A percentile compares a stretch with the other conserved stretches of the same genome.
These are phyloP conservation scores for Stichodactyla mertensii DNA, from an alignment of 64 coral and sea anemone genomes.

Conservation along the genomic window DNA sequence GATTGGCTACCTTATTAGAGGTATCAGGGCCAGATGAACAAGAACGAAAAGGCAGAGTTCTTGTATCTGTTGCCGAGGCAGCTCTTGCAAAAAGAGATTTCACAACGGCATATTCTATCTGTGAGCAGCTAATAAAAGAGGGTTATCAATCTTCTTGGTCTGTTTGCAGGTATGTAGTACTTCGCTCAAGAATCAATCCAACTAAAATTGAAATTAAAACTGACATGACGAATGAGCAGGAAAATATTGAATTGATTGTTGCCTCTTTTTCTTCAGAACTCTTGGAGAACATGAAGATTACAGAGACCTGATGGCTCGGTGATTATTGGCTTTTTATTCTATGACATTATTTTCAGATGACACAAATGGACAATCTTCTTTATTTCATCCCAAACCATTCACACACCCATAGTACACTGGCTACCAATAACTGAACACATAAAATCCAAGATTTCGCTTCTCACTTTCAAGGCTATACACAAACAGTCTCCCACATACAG, in stretches of 20 bases:
- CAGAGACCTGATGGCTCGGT: constrained; percentile 79
- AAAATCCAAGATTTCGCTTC: too few relatives aligned
- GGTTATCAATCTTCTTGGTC: constrained; percentile 64
- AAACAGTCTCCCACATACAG: too few relatives aligned
- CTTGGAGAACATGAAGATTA: constrained; percentile 75
- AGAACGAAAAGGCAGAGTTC: constrained; percentile 70
- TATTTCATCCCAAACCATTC: too few relatives aligned
- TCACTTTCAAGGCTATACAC: too few relatives aligned
- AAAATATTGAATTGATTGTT: neutral
- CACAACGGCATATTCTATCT: constrained; percentile 45
- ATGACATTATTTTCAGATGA: too few relatives aligned
- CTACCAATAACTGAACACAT: too few relatives aligned
- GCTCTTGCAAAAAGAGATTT: constrained; percentile 61
- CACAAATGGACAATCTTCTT: too few relatives aligned
- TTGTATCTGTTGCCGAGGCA: constrained; percentile 52
- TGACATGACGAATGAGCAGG: too few relatives aligned
- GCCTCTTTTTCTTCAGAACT: constrained; percentile 40
- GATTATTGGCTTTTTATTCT: neutral
- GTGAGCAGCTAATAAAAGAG: constrained; percentile 53
- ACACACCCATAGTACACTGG: too few relatives aligned
- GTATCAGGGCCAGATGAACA: constrained; percentile 84
- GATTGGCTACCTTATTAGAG: constrained; percentile 61
- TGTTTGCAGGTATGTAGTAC: constrained; percentile 63
- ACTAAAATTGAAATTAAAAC: too few relatives aligned
- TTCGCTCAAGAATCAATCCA: too few relatives aligned